Base-by-base conservation (phyloP, 2,888 invertebrate species). In the Leucophora obtusa region DNA sequence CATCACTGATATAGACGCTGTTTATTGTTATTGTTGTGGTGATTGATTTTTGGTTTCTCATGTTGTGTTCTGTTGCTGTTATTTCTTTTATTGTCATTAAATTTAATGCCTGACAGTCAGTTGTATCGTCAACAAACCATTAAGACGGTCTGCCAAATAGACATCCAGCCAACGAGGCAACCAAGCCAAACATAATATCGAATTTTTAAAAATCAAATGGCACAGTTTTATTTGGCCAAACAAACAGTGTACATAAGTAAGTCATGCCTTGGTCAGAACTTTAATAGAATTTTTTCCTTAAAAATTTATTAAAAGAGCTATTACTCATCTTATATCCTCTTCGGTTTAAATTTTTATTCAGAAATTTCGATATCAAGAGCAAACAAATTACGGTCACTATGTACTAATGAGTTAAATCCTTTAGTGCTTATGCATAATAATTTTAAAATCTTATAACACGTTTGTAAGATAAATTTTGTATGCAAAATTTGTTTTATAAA, bases 81-180 rank as follows among this genome's bases (percentile, higher is more conserved):
- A 9, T 10, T 43, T 24, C 38, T 59, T 62, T 47, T 33, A 15
- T 60, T 77, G 59, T 28, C 71, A 71, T 66, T 71, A 35, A 71
- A 60, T 47, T 65, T 66, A 65, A 65, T 77, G 59, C 17, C 65
- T 35, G 65, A 51, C 70, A 66, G 66, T 69, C 69, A 47, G 69
- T 63, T 62, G 63, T 51, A 56, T 75, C 56, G 62, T 69, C 56
- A 75, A 69, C 68, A 63, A 69, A 38, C 59, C 53, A 74, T 66
- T 62, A 51, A 65, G 60, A 54, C 74, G 35, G 53, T 60, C 51
- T 51, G 35, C 35, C 65, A 56, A 54, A 54, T 6, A 28, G 47
- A 9, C 47, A 54, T 47, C 9, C 11, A 58, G 21, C 7, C 18
- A 56, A 21, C n/a, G 21, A 66, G 11, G 7, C 11, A 63, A 35